These are phyloP conservation scores for Vanacampus margaritifer DNA, from an alignment of 2,113 vertebrate genomes.

Conservation along the genomic window DNA sequence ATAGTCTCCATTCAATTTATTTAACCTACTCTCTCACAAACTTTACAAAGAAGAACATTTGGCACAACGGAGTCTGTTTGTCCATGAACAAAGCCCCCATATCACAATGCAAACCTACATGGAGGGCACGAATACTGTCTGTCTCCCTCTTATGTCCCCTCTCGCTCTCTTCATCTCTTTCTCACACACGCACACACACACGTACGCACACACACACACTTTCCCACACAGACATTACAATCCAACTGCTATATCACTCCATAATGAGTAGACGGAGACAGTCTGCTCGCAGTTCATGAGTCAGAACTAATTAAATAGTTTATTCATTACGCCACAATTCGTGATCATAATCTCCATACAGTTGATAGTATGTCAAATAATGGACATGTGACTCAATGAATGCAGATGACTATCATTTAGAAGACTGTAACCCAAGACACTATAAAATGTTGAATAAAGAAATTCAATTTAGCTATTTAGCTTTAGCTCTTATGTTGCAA, in stretches of 20 bases:
- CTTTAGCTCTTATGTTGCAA: too few species aligned
- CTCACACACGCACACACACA: neutral
- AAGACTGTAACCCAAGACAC: neutral
- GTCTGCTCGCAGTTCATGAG: conserved; percentile 8
- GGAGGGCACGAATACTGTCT: neutral
- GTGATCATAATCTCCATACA: neutral
- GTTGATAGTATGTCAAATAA: neutral
- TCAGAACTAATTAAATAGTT: neutral
- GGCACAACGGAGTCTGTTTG: conserved; percentile 12
- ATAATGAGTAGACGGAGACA: conserved; percentile 18
- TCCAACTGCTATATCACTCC: conserved; percentile 41
- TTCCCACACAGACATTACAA: conserved; percentile 39
- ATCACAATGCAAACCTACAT: conserved; percentile 28
- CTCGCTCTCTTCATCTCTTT: neutral
- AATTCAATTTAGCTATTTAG: too few species aligned
- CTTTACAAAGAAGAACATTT: conserved; percentile 39
- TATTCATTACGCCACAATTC: neutral
- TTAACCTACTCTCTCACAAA: conserved; percentile 30
- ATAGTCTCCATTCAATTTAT: conserved; percentile 26
- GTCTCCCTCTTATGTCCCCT: neutral
- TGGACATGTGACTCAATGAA: neutral
- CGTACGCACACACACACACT: conserved; percentile 4
- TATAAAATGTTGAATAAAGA: too few species aligned
- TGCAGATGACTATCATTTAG: neutral
- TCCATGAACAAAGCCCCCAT: neutral